Percentiles rank a stretch among this genome's conserved stretches.
phyloP scores from a whole-genome alignment of 2,888 invertebrate genomes.

The Creontiades dilutus region DNA sequence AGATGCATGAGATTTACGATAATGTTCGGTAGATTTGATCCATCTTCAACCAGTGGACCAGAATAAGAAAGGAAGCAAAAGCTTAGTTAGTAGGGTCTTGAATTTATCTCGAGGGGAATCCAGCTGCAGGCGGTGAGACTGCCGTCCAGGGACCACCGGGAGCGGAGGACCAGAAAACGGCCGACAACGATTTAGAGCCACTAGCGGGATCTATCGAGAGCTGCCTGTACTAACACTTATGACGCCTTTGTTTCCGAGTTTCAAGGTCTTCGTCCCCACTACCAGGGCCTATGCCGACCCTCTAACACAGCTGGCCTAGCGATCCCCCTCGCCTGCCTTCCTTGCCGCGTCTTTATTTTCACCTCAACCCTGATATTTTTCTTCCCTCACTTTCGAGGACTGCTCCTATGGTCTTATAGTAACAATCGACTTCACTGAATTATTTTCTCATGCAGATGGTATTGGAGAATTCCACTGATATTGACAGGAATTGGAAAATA shows the following conservation, averaged over 20 bases:
- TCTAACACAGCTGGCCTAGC: conserved; percentile 38
- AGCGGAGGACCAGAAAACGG: conserved; percentile 11
- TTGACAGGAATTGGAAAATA: too few species aligned
- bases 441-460: too few species aligned
- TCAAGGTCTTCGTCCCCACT: conserved; percentile 58
- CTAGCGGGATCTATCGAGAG: conserved; percentile 30
- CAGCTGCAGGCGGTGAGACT: neutral
- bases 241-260: conserved; percentile 60
- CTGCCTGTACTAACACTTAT: conserved; percentile 33
- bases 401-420: too few species aligned
- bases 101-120: neutral
- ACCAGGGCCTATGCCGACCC: neutral
- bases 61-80: neutral
- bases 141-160: neutral
- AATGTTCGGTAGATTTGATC: too few species aligned
- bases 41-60: neutral
- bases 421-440: too few species aligned
- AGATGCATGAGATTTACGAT: too few species aligned
- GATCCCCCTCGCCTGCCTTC: conserved; percentile 46
- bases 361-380: conserved; percentile 59
- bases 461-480: too few species aligned
- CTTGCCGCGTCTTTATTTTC: conserved; percentile 36
- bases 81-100: neutral
- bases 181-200: neutral
- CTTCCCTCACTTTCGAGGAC: conserved; percentile 15